Percentiles rank a stretch among this genome's conserved stretches.
Conservation (phyloP, 2,797 vertebrate species). For the Scomberomorus guttatus region DNA sequence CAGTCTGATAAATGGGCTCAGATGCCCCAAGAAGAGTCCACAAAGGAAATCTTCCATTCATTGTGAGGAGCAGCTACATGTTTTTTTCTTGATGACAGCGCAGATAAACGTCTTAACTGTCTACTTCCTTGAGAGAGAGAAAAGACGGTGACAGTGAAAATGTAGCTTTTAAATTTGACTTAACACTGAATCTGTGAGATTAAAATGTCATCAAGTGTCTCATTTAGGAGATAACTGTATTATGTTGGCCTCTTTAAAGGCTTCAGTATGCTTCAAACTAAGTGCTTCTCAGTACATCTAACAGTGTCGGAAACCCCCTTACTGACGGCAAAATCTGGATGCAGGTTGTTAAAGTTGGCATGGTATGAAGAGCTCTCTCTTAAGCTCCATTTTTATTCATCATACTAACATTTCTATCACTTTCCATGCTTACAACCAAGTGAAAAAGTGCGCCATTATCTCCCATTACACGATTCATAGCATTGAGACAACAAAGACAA, state of each 20-base stretch:
- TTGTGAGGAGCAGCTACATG: conserved; percentile 34
- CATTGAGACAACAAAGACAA: too few species aligned
- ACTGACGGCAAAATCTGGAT: background rate
- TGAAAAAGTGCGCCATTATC: too few species aligned
- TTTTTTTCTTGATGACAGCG: conserved; percentile 47
- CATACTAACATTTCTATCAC: too few species aligned
- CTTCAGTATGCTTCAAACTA: background rate
- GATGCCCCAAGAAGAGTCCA: conserved; percentile 26
- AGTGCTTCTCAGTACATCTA: background rate
- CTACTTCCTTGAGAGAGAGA: conserved; percentile 1
- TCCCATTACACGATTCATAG: too few species aligned
- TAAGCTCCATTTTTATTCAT: too few species aligned
- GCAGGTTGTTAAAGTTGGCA: too few species aligned
- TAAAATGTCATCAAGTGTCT: background rate
- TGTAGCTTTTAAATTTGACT: background rate
- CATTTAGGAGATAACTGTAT: too few species aligned
- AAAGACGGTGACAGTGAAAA: background rate
- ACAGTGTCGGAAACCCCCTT: background rate
- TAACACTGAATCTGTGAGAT: background rate
- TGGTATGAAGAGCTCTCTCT: too few species aligned
- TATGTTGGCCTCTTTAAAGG: background rate
- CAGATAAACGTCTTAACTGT: conserved; percentile 42
- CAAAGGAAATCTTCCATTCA: conserved; percentile 47
- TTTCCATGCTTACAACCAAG: too few species aligned
- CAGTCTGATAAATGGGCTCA: conserved; percentile 37